Percentiles rank a stretch among this genome's conserved stretches.
These are phyloP conservation scores for Antennarius maculatus DNA, from an alignment of 2,797 vertebrate genomes.

Conservation along the genomic window DNA sequence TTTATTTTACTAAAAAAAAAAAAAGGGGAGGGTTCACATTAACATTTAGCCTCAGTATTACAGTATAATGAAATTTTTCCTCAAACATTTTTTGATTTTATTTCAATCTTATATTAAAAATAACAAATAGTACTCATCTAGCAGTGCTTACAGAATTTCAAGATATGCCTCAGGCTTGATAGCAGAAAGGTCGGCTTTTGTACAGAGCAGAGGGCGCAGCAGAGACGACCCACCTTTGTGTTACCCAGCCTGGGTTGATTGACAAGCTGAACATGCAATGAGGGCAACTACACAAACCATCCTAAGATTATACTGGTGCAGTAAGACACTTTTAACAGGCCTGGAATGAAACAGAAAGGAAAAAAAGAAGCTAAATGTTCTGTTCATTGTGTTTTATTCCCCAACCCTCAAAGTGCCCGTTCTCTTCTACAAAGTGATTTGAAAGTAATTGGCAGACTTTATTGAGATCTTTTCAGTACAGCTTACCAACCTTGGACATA, in stretches of 20 bases:
- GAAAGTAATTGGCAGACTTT: constrained; percentile 56
- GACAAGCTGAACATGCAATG: constrained; percentile 84
- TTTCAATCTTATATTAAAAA: constrained; percentile 86
- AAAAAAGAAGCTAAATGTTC: constrained; percentile 63
- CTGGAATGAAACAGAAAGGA: constrained; percentile 73
- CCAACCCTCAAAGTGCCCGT: constrained; percentile 50
- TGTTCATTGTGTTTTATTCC: constrained; percentile 47
- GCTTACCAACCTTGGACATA: constrained; percentile 69
- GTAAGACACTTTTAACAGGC: constrained; percentile 75
- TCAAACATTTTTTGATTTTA: constrained; percentile 76
- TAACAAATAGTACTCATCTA: constrained; percentile 84
- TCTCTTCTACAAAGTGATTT: constrained; percentile 61
- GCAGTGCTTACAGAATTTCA: constrained; percentile 81
- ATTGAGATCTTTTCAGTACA: constrained; percentile 70
- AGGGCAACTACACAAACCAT: constrained; percentile 77
- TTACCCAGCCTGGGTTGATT: constrained; percentile 70
- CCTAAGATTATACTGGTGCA: constrained; percentile 75
- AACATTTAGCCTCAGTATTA: constrained; percentile 83
- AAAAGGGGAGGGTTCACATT: constrained; percentile 77
- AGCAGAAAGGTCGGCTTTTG: constrained; percentile 76
- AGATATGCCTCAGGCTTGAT: constrained; percentile 78
- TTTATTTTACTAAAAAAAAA: constrained; percentile 82
- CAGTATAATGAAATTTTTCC: constrained; percentile 81
- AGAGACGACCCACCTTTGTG: constrained; percentile 63
- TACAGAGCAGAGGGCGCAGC: constrained; percentile 60